These are phyloP conservation scores for Thalpophila matura DNA, from an alignment of 2,888 invertebrate genomes.

Conservation along the genomic window DNA sequence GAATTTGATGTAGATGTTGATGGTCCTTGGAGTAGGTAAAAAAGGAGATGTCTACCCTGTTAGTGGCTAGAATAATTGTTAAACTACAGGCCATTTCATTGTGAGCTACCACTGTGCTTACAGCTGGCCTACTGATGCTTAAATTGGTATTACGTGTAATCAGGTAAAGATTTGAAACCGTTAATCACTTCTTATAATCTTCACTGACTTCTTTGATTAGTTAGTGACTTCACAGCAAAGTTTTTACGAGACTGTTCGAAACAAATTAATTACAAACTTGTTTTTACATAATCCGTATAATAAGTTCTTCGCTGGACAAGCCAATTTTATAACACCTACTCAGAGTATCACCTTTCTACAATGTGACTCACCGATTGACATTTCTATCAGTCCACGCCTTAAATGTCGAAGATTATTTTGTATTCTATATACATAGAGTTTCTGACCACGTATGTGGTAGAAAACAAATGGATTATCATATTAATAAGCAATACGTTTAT, in stretches of 20 bases:
- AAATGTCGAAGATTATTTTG: conserved; percentile 48
- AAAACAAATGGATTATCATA: conserved; percentile 41
- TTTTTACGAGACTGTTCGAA: not conserved
- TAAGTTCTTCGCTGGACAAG: conserved; percentile 34
- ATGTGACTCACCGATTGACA: conserved; percentile 56
- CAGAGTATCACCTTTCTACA: conserved; percentile 48
- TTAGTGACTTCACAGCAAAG: not conserved
- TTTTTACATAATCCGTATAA: conserved; percentile 17
- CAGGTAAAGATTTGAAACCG: too few relatives aligned
- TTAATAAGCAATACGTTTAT: conserved; percentile 34
- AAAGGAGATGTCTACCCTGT: too few relatives aligned
- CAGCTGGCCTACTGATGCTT: too few relatives aligned
- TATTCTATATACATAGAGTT: conserved; percentile 38
- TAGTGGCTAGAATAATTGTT: too few relatives aligned
- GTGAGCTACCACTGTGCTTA: too few relatives aligned
- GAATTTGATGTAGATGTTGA: not conserved
- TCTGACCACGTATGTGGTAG: conserved; percentile 27
- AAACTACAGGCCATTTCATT: too few relatives aligned
- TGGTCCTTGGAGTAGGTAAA: not conserved
- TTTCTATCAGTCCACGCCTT: conserved; percentile 58
- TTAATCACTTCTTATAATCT: too few relatives aligned
- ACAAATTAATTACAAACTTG: conserved; percentile 10
- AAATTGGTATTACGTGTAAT: too few relatives aligned
- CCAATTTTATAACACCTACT: conserved; percentile 52
- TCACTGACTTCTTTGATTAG: too few relatives aligned